phyloP scores from a whole-genome alignment of 2,888 invertebrate genomes.

The Leistus spinibarbis region DNA sequence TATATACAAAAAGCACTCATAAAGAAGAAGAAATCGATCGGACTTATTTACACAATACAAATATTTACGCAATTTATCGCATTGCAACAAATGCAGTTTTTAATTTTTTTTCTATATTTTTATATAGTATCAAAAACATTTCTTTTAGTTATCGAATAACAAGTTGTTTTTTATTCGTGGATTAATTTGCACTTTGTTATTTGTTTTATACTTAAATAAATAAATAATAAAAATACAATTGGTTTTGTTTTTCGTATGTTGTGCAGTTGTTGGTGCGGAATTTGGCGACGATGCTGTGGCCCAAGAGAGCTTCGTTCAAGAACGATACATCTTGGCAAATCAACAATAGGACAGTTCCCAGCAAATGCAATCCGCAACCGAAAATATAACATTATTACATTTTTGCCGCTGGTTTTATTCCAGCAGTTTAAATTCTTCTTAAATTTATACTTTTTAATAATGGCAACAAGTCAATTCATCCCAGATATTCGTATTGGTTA shows the following conservation, averaged over 20 bases:
- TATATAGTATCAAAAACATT: no score
- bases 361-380: constrained; percentile 96
- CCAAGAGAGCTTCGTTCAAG: constrained; percentile 77
- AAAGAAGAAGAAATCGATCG: no score
- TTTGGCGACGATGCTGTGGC: constrained; percentile 75
- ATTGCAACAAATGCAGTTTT: no score
- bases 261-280: constrained; percentile 77
- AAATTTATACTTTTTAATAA: constrained; percentile 96
- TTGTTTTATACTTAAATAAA: no score
- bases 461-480: constrained; percentile 98
- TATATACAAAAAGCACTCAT: no score
- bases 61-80: no score
- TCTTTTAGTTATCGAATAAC: no score
- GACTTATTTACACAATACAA: no score
- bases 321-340: constrained; percentile 77
- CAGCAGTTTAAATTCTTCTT: constrained; percentile 99
- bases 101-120: no score
- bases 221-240: not conserved
- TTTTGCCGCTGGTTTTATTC: constrained; percentile 89
- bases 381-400: constrained; percentile 94
- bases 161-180: no score
- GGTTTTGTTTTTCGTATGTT: constrained; percentile 32
- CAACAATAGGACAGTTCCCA: constrained; percentile 83
- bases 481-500: constrained; percentile 96
- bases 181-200: no score